These are phyloP conservation scores for Montifringilla adamsi DNA, from an alignment of 2,113 vertebrate genomes.

Conservation along the genomic window DNA sequence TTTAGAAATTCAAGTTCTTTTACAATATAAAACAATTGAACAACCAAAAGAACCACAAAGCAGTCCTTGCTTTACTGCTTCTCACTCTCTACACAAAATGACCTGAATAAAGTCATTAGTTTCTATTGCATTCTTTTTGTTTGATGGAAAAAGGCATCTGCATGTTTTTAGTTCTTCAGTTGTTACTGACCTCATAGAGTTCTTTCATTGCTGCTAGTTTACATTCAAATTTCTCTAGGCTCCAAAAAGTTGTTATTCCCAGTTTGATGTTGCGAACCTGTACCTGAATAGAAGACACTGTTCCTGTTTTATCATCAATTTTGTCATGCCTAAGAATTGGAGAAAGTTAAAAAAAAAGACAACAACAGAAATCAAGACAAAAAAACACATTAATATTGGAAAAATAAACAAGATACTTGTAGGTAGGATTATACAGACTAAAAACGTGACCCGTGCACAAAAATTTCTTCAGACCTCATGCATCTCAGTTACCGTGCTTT, in stretches of 20 bases:
- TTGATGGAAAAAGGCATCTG: neutral
- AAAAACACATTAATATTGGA: neutral
- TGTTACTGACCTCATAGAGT: slow-evolving; percentile 82
- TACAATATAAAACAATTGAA: neutral
- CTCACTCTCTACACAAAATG: neutral
- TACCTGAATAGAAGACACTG: slow-evolving; percentile 71
- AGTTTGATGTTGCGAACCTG: slow-evolving; percentile 87
- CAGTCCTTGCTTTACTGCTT: neutral
- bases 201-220: slow-evolving; percentile 92
- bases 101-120: neutral
- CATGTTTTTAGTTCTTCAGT: neutral
- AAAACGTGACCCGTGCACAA: neutral
- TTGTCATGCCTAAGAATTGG: slow-evolving; percentile 77
- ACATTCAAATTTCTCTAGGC: slow-evolving; percentile 90
- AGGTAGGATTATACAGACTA: neutral
- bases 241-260: slow-evolving; percentile 90
- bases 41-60: neutral
- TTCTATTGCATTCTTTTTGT: neutral
- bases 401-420: neutral
- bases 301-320: slow-evolving; percentile 47
- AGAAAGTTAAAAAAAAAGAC: neutral
- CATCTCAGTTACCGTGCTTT: neutral
- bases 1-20: neutral
- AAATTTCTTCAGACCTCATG: neutral
- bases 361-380: neutral